Conservation (phyloP, 2,113 vertebrate species). For the Cettia cetti region DNA sequence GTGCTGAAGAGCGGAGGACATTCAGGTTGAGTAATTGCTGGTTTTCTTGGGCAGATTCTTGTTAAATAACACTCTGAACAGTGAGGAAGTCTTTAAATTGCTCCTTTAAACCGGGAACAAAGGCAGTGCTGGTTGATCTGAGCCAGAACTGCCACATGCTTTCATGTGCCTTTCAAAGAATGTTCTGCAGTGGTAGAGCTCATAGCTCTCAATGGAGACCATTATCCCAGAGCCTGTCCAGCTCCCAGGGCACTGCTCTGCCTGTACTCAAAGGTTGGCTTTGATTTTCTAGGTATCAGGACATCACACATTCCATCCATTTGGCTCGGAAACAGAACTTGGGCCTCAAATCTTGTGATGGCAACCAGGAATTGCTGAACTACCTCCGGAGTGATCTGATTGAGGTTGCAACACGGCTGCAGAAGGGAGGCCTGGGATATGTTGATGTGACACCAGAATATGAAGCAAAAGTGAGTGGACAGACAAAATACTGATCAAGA, state of each 20-base stretch:
- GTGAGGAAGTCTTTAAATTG: neutral
- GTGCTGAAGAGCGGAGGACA: neutral
- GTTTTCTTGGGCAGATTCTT: neutral
- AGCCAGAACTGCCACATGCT: neutral
- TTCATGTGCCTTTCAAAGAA: neutral
- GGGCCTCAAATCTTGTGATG: conserved; percentile 87
- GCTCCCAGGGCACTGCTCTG: neutral
- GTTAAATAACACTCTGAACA: neutral
- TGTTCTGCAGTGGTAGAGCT: neutral
- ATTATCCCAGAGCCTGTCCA: neutral
- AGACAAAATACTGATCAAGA: neutral
- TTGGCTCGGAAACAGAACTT: conserved; percentile 84
- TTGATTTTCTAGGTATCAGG: conserved; percentile 82
- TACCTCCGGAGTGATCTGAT: conserved; percentile 92
- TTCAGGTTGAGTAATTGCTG: neutral
- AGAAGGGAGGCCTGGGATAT: conserved; percentile 94
- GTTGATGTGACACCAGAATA: conserved; percentile 85
- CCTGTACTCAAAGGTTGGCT: neutral
- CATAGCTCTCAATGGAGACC: neutral
- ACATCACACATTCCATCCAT: conserved; percentile 90
- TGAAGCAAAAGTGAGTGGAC: conserved; percentile 82
- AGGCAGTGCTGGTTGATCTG: neutral
- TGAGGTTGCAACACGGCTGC: conserved; percentile 90
- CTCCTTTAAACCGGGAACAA: neutral
- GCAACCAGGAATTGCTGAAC: conserved; percentile 86